These are phyloP conservation scores for Pristionchus japonicus DNA, from an alignment of 2,888 invertebrate species.

Conservation along the genomic window DNA sequence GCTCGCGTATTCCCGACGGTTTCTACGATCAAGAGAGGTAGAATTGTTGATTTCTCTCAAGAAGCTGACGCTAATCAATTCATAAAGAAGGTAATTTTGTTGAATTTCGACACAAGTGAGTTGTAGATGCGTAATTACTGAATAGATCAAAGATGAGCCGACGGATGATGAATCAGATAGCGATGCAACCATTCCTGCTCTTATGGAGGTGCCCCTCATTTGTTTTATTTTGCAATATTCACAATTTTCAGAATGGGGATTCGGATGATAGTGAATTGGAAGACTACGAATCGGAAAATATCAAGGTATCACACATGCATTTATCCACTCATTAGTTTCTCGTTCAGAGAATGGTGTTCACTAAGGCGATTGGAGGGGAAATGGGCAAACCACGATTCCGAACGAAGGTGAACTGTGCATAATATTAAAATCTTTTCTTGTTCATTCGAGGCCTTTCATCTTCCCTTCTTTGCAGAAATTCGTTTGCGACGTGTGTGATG, in stretches of 20 bases:
- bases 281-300: slow-evolving; percentile 36
- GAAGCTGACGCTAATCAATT: not conserved
- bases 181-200: slow-evolving; percentile 34
- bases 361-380: slow-evolving; percentile 34
- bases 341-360: slow-evolving; percentile 29
- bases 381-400: slow-evolving; percentile 18
- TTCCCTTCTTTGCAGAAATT: not conserved
- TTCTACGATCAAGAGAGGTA: not conserved
- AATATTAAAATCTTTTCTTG: not conserved
- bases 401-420: not conserved
- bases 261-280: slow-evolving; percentile 28
- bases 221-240: not conserved
- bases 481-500: slow-evolving; percentile 49
- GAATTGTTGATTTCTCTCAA: not conserved
- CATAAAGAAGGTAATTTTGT: not conserved
- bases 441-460: not conserved
- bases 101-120: not conserved
- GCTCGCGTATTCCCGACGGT: not conserved
- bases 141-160: not conserved
- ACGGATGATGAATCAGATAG: not conserved
- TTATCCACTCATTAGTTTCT: not conserved
- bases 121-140: not conserved
- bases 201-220: not conserved
- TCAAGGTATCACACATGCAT: not conserved
- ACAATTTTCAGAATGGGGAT: not conserved